Conservation (phyloP, 2,797 vertebrate species). For the Mycteria americana region DNA sequence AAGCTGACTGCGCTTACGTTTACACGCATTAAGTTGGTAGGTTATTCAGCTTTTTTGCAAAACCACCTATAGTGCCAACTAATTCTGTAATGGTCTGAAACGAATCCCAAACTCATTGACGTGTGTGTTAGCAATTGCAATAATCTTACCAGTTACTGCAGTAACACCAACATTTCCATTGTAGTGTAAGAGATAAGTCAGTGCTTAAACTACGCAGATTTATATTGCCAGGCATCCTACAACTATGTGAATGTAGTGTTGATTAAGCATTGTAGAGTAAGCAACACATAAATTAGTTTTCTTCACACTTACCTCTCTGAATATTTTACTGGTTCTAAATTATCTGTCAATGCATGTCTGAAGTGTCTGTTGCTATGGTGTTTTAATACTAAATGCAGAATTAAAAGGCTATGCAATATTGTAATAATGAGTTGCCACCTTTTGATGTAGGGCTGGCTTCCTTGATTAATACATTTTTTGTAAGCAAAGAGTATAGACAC, state of each 20-base stretch:
- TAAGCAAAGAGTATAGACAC: background rate
- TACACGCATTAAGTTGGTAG: background rate
- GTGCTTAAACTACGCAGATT: background rate
- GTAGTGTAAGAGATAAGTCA: background rate
- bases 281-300: background rate
- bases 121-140: background rate
- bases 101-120: background rate
- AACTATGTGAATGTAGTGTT: background rate
- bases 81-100: background rate
- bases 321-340: background rate
- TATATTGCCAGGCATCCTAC: rapidly evolving
- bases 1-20: background rate
- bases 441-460: background rate
- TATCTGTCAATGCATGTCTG: background rate
- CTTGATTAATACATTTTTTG: background rate
- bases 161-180: background rate
- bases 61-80: background rate
- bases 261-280: background rate
- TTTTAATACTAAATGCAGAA: background rate
- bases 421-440: background rate
- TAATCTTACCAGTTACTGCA: background rate
- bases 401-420: background rate
- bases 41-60: background rate
- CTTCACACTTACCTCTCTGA: constrained; percentile 1
- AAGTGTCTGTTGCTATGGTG: constrained; percentile 30